Conservation (phyloP, 2,797 vertebrate genomes). For the Notoglanidium macrostoma region DNA sequence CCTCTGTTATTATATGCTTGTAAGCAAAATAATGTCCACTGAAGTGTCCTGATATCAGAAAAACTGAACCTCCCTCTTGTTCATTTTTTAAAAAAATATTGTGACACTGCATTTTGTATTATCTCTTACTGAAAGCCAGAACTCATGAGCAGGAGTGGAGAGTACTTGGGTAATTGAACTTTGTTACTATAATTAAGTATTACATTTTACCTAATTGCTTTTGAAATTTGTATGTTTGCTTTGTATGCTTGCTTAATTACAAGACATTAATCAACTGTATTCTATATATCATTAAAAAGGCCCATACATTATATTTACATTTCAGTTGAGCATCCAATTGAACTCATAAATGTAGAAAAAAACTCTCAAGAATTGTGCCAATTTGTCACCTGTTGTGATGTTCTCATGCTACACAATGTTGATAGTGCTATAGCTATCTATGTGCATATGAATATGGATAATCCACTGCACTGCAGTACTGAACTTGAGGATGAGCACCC, state of each 20-base stretch:
- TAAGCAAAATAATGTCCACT: not conserved
- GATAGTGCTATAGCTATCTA: not conserved
- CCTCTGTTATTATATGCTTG: not conserved
- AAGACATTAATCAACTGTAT: not conserved
- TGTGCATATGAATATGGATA: not conserved
- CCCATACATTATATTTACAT: not conserved
- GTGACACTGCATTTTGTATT: not conserved
- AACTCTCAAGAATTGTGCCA: not conserved
- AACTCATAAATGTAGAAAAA: not conserved
- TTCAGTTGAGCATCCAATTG: not conserved
- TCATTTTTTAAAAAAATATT: not conserved
- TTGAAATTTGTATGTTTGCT: not conserved
- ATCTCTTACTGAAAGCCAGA: not conserved
- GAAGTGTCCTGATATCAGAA: not conserved
- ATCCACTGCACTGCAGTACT: not conserved
- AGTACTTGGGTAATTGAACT: not conserved
- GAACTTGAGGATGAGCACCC: too few species aligned
- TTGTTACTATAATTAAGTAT: not conserved
- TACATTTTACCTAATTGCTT: not conserved
- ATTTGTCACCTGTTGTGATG: not conserved
- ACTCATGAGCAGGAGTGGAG: not conserved
- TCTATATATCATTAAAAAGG: not conserved
- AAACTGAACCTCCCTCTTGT: not conserved
- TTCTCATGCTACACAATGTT: not conserved
- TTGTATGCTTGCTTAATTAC: not conserved